phyloP scores from a whole-genome alignment of 2,113 vertebrate genomes.

The Parus major region DNA sequence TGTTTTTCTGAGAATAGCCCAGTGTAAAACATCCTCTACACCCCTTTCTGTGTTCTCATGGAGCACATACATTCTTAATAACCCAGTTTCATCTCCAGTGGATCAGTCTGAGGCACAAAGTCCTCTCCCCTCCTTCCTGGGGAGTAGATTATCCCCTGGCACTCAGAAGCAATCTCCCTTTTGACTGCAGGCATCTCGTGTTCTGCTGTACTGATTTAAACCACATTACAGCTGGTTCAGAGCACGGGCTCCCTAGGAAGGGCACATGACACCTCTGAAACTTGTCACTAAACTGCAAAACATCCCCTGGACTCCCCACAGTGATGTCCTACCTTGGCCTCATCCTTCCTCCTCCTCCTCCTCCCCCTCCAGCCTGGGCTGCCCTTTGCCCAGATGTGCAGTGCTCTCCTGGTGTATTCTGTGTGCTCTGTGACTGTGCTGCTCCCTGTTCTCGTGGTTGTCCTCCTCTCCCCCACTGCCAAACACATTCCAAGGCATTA shows the following conservation, averaged over 20 bases:
- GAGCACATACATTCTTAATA: neutral
- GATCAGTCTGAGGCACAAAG: neutral
- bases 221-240: neutral
- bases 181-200: neutral
- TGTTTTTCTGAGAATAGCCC: neutral
- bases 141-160: conserved; percentile 3
- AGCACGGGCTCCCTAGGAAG: neutral
- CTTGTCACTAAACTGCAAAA: conserved; percentile 73
- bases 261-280: neutral
- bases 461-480: neutral
- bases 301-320: neutral
- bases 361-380: neutral
- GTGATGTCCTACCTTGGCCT: neutral
- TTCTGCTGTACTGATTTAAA: neutral
- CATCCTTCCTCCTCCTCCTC: neutral
- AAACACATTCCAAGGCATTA: neutral
- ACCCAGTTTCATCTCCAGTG: neutral
- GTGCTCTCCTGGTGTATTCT: neutral
- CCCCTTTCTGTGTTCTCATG: neutral
- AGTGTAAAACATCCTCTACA: neutral
- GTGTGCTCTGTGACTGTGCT: conserved; percentile 8
- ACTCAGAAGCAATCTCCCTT: neutral
- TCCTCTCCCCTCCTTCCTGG: neutral
- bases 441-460: neutral
- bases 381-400: neutral